Evolutionary conservation across 2,797 vertebrate species (phyloP), one percentile per base, ranked within the genome.

Genomic region (Eurystomus glaucurus): DNA sequence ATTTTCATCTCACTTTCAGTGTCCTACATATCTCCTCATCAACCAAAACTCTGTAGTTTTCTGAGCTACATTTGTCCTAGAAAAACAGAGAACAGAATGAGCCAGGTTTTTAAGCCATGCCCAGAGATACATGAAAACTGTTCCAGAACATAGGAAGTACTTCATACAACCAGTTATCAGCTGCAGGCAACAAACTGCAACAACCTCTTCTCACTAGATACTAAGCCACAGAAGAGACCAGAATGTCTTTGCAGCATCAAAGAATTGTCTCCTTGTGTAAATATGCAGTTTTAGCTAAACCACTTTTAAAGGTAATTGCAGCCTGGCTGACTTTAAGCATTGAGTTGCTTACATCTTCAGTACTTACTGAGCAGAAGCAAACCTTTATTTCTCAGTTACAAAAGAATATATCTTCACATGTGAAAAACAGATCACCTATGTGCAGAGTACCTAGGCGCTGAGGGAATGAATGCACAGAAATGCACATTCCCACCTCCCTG

Each of bases 1-100:
- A 69, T 91, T 92, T 91, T 89, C 78, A 82, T 79, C 46, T 81
- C 62, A 54, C 35, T 71, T 88, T 71, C 70, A 69, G 20, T 54
- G 65, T 71, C 61, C 69, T 81, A 84, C 17, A 45, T 60, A 84
- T 22, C 35, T 46, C n/a, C 16, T 45, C 60, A 81, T 66, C 52
- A 62, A 15, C 14, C 57, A 57, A 57, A 90, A 55, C 20, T 35
- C 76, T 35, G 18, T 18, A 35, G 45, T 66, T 62, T 83, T 86
- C 61, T 88, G 62, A 65, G 57, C 50, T 88, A 48, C 4, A 23
- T 81, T 78, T 84, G 69, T 90, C 21, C 16, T 37, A 41, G 52
- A 74, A 81, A 84, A 89, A 71, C 33, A 92, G 72, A 81, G 33
- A 72, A 33, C 4, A 81, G 39, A 68, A 57, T 6, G 18, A 86